phyloP scores from a whole-genome alignment of 2,888 invertebrate species.

The Biston betularia region DNA sequence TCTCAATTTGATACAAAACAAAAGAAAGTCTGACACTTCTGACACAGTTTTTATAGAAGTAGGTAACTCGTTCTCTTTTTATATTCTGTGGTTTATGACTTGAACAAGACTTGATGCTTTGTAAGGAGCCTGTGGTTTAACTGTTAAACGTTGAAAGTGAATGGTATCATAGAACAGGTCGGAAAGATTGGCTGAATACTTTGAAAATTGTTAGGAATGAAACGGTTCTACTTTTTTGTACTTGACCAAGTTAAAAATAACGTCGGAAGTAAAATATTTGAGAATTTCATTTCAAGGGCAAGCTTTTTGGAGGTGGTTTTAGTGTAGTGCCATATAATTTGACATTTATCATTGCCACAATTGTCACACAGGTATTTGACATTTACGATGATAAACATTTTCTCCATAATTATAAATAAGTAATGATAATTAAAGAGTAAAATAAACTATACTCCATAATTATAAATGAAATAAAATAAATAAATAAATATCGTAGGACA shows the following conservation, averaged over 20 bases:
- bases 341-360: too few relatives aligned
- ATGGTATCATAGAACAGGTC: conserved; percentile 18
- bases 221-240: neutral
- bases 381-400: too few relatives aligned
- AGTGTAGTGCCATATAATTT: too few relatives aligned
- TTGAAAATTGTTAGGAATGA: conserved; percentile 5
- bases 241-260: neutral
- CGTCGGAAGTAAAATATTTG: neutral
- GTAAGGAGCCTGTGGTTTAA: conserved; percentile 44
- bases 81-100: conserved; percentile 41
- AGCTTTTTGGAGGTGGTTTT: neutral
- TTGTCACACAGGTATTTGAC: too few relatives aligned
- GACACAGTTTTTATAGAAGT: conserved; percentile 30
- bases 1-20: conserved; percentile 23
- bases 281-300: neutral
- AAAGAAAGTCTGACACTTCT: conserved; percentile 28
- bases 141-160: conserved; percentile 44
- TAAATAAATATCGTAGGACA: too few relatives aligned
- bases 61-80: conserved; percentile 11
- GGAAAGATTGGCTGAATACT: conserved; percentile 3
- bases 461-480: too few relatives aligned
- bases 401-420: too few relatives aligned
- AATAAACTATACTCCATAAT: too few relatives aligned
- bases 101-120: conserved; percentile 34
- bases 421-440: too few relatives aligned